Evolutionary conservation across 1,140 invertebrate genomes (phyloP).

Genomic region (Asobara japonica): DNA sequence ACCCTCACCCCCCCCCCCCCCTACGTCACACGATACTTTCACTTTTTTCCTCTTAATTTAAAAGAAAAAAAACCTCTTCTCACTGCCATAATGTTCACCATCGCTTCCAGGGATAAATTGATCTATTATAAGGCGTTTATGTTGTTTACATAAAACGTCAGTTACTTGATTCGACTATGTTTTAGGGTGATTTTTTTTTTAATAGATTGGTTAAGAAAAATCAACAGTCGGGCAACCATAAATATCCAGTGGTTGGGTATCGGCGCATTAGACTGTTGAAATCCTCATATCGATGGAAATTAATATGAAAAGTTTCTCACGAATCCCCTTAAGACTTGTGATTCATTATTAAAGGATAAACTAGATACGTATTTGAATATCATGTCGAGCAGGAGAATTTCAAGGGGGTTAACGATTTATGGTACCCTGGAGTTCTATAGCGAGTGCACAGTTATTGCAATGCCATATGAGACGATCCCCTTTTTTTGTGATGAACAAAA

Average conservation of each 20-base stretch:
- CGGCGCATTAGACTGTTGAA: background rate
- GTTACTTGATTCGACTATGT: background rate
- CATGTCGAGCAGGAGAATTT: background rate
- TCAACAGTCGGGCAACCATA: no score
- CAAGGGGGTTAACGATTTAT: background rate
- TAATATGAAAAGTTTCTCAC: background rate
- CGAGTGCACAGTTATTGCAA: background rate
- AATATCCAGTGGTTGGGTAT: no score
- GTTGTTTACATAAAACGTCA: background rate
- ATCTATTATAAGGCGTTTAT: background rate
- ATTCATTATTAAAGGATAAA: background rate
- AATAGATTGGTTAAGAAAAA: background rate
- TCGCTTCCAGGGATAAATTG: background rate
- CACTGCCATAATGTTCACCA: background rate
- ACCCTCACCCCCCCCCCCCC: background rate
- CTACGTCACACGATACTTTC: background rate
- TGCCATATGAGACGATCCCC: no score
- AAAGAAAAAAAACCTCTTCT: background rate
- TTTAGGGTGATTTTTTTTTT: background rate
- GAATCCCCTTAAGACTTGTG: background rate
- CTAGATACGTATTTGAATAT: background rate
- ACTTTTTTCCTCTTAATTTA: conserved; percentile 7
- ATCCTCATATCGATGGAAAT: background rate
- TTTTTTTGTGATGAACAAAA: no score
- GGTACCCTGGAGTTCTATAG: background rate